Conservation (phyloP, 2,797 vertebrate genomes). For the Lagodon rhomboides region DNA sequence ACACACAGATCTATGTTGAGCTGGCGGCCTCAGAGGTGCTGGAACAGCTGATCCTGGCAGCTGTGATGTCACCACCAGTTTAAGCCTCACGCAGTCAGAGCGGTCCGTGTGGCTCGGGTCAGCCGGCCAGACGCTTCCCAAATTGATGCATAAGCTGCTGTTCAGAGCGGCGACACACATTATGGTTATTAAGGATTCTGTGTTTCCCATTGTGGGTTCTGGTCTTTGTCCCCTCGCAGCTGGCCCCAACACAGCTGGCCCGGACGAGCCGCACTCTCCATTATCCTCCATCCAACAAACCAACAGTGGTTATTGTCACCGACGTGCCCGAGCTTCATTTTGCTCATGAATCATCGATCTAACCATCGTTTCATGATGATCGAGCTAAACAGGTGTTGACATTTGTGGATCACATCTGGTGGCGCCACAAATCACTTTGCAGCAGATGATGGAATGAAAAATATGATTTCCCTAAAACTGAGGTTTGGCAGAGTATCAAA, state of each 20-base stretch:
- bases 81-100: slow-evolving; percentile 30
- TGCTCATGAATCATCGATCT: slow-evolving; percentile 18
- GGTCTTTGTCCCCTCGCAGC: slow-evolving; percentile 56
- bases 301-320: slow-evolving; percentile 23
- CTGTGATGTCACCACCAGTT: slow-evolving; percentile 32
- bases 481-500: background rate
- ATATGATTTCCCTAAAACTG: background rate
- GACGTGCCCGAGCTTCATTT: background rate
- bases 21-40: slow-evolving; percentile 20
- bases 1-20: slow-evolving; percentile 2
- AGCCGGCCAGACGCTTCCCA: slow-evolving; percentile 42
- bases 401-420: background rate
- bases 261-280: slow-evolving; percentile 19
- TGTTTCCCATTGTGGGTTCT: slow-evolving; percentile 46
- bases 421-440: background rate
- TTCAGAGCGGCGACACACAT: slow-evolving; percentile 52
- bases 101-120: slow-evolving; percentile 31
- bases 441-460: background rate
- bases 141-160: slow-evolving; percentile 54
- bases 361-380: slow-evolving; percentile 6
- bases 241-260: slow-evolving; percentile 46
- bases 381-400: slow-evolving; percentile 31
- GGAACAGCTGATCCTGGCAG: slow-evolving; percentile 48
- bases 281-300: slow-evolving; percentile 41
- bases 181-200: slow-evolving; percentile 47